Percentiles rank a stretch among this genome's conserved stretches.
Evolutionary conservation across 2,797 vertebrate genomes (phyloP).

Genomic region (Crypturellus tataupa): DNA sequence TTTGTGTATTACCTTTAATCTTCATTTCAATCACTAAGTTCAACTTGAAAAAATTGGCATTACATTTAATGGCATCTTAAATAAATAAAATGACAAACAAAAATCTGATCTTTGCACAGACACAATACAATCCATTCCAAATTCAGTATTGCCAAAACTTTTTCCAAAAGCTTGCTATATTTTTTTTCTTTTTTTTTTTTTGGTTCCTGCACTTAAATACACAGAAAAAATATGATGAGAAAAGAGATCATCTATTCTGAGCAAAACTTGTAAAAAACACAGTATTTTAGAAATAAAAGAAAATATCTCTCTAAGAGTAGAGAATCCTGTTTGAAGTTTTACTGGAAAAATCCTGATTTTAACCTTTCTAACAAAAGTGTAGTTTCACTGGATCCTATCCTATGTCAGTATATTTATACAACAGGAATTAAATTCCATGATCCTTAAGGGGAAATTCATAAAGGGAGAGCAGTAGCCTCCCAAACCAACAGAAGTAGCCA

Average conservation of each 20-base stretch:
- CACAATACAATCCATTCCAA: constrained; percentile 68
- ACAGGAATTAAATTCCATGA: neutral
- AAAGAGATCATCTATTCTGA: constrained; percentile 42
- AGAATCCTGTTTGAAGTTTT: constrained; percentile 13
- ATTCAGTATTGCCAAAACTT: constrained; percentile 55
- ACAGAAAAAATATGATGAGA: constrained; percentile 45
- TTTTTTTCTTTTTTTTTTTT: neutral
- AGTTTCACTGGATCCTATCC: neutral
- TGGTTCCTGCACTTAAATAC: constrained; percentile 63
- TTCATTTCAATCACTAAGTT: constrained; percentile 48
- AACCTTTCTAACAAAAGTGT: constrained; percentile 29
- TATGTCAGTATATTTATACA: constrained; percentile 30
- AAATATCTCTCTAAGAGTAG: constrained; percentile 32
- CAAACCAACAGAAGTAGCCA: neutral
- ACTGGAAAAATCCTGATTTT: constrained; percentile 28
- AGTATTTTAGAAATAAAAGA: constrained; percentile 26
- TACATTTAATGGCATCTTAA: constrained; percentile 66
- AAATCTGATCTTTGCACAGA: constrained; percentile 58
- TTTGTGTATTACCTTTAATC: constrained; percentile 30
- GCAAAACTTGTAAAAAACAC: constrained; percentile 41
- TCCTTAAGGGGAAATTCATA: neutral
- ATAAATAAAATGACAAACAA: constrained; percentile 74
- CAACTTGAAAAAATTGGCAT: constrained; percentile 39
- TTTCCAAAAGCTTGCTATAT: constrained; percentile 45
- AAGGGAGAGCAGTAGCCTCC: neutral